phyloP scores from a whole-genome alignment of 2,113 vertebrate species.

The Daubentonia madagascariensis region DNA sequence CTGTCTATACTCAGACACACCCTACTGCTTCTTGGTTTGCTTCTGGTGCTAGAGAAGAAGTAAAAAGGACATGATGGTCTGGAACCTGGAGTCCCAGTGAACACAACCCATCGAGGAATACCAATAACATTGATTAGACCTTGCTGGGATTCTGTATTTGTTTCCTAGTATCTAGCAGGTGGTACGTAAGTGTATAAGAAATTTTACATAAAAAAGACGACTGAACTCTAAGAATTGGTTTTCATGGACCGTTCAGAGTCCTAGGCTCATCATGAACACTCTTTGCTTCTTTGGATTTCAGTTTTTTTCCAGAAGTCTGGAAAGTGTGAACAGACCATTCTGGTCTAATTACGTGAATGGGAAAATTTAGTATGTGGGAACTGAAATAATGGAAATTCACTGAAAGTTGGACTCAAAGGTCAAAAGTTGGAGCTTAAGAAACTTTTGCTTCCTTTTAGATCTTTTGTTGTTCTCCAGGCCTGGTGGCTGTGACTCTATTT shows the following conservation, averaged over 20 bases:
- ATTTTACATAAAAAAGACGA: background rate
- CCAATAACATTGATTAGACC: background rate
- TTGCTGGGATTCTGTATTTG: background rate
- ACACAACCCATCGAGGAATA: background rate
- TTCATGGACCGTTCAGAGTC: background rate
- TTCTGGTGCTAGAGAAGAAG: background rate
- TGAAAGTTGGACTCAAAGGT: background rate
- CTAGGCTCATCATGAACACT: background rate
- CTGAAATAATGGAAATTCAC: background rate
- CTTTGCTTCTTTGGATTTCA: background rate
- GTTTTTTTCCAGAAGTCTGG: background rate
- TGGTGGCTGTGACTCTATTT: background rate
- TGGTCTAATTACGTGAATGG: background rate
- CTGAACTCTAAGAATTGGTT: background rate
- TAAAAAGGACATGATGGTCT: background rate
- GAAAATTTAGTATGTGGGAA: background rate
- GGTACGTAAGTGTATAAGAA: background rate
- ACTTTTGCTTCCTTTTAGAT: background rate
- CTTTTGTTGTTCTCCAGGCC: background rate
- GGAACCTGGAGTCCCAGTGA: background rate
- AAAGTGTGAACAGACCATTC: background rate
- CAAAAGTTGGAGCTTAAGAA: background rate
- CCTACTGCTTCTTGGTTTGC: background rate
- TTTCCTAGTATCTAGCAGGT: background rate
- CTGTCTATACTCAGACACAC: background rate